Evolutionary conservation across 2,797 vertebrate genomes (phyloP), one percentile per base, ranked within the genome.

Genomic region (Neosalanx taihuensis): DNA sequence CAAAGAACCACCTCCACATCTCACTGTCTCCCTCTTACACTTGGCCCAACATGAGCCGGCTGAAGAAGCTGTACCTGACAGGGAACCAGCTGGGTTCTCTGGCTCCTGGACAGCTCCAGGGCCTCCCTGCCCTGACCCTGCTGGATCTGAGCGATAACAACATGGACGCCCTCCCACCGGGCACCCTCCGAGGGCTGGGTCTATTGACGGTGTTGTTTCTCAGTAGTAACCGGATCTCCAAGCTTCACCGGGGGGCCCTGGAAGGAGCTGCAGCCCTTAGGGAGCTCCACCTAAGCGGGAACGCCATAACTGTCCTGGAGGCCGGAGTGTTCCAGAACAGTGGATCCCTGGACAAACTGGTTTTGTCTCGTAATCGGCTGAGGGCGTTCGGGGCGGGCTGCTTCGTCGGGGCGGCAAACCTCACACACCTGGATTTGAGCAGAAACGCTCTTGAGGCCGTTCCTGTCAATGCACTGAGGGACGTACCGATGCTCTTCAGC

Each of bases 91-190:
- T 93, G 65, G 49, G 0, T 3, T 23, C 57, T 5, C 49, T 90
- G 4, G 30, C 12, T 1, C 69, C 79, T 1, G 75, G 61, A 57
- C 81, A 80, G 73, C 85, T 90, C 63, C 7, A 66, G 0, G 73
- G 69, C 67, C 84, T 91, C 49, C 60, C 80, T 0, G 78, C 78
- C 20, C 85, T 93, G 15, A 69, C 41, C n/a, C 3, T 84, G 2
- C 74, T 93, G 75, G 89, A 92, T 15, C 76, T 93, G 51, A 91
- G 85, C 37, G 77, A 80, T 74, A 93, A 93, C 79, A 7, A 53
- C 35, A 83, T 93, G 1, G 3, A 72, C 26, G 5, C 73, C 30
- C 62, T 92, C 17, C 78, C 86, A 0, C 12, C 0, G 0, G 81
- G 81, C 10, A 65, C 84, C 65, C 80, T 93, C 3, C 33, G 26